Evolutionary conservation across 2,113 vertebrate species (phyloP), one percentile per base, ranked within the genome.

Genomic region (Coptodon rendalli): DNA sequence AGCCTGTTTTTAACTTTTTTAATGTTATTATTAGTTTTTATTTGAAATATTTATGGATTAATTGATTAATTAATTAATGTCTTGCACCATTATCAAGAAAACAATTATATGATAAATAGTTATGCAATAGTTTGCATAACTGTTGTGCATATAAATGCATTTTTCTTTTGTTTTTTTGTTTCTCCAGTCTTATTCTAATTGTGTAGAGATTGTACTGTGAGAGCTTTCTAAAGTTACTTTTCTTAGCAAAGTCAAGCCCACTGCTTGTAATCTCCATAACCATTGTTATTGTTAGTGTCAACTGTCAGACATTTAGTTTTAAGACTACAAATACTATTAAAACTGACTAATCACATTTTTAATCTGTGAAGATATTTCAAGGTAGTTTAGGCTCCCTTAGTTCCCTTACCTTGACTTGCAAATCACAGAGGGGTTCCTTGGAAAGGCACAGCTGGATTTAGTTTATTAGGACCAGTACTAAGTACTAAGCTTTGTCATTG

Each of bases 401-500:
- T 79, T 53, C 16, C 22, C 36, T 73, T 14, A 11, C 22, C 63
- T 73, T 83, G 27, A 68, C 16, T 14, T n/a, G 6, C 9, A 19
- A 50, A 63, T 61, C 45, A 50, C 27, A 13, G 40, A 80, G 48
- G 48, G 22, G 53, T 50, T 48, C 2, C 57, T 89, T 83, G 57
- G 52, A 86, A 57, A 43, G 79, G 68, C 16, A 56, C 54, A 80
- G 81, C 68, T 38, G 19, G 16, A 6, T 80, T 83, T 24, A 61
- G 53, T 63, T 82, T 80, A 45, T 85, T 68, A 83, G 45, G 82
- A 71, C 85, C 63, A 82, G 54, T 82, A 73, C 48, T 22, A 22
- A 22, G 22, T 22, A 22, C 22, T 61, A 68, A 82, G 54, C 59
- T 27, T 17, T 40, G 9, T 57, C 78, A 86, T 90, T 80, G 73